Evolutionary conservation across 2,797 vertebrate species (phyloP).

Genomic region (Echeneis naucrates): DNA sequence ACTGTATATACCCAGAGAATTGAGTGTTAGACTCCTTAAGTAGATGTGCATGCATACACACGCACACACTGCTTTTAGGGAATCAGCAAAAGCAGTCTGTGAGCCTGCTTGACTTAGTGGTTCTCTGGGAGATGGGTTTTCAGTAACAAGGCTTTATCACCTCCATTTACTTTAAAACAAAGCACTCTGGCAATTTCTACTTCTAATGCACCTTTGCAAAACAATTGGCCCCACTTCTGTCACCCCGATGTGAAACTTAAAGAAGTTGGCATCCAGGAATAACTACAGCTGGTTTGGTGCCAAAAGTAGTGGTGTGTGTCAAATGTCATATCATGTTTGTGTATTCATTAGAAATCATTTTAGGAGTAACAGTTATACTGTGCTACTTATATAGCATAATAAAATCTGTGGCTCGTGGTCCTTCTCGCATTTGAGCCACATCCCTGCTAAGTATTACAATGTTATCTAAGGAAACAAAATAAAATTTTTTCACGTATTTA

Average conservation of each 20-base stretch:
- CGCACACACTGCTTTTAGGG: constrained; percentile 13
- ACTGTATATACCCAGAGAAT: too few relatives aligned
- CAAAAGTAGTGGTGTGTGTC: not conserved
- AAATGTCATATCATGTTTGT: not conserved
- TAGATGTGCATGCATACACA: not conserved
- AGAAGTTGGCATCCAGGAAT: constrained; percentile 23
- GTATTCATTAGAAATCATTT: not conserved
- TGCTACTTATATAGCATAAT: not conserved
- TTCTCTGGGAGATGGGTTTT: constrained; percentile 49
- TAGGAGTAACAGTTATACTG: not conserved
- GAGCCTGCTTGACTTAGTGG: constrained; percentile 47
- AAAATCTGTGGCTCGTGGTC: not conserved
- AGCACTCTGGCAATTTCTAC: constrained; percentile 59
- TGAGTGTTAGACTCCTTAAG: not conserved
- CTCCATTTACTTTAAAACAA: constrained; percentile 56
- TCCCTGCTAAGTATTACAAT: not conserved
- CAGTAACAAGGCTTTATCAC: constrained; percentile 58
- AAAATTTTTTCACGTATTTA: too few relatives aligned
- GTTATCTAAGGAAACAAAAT: too few relatives aligned
- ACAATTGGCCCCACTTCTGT: constrained; percentile 55
- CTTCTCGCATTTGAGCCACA: not conserved
- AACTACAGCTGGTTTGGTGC: constrained; percentile 3
- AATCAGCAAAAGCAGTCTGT: constrained; percentile 30
- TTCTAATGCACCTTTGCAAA: constrained; percentile 65
- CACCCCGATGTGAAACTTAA: constrained; percentile 37